Evolutionary conservation across 2,888 invertebrate species (phyloP), one percentile per base, ranked within the genome.

Genomic region (Campaea margaritaria): DNA sequence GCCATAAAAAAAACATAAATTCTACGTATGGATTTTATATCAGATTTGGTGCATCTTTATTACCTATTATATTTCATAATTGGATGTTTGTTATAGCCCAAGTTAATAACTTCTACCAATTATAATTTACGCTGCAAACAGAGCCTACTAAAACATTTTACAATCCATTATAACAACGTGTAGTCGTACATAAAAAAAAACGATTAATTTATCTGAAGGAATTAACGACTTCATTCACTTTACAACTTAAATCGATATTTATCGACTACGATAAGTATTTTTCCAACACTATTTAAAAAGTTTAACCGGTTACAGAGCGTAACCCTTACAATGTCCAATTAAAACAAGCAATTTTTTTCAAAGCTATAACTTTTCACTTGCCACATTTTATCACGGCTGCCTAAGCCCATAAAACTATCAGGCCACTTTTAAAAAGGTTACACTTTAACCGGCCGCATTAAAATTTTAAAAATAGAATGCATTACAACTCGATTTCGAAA

Each of bases 381-480:
- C 13, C 44, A 59, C 45, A 41, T 42, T 49, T 50, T 41, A 54
- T 41, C 53, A 10, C 34, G 43, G 36, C 16, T n/a, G 42, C 43
- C 5, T 34, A 39, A 39, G 13, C 21, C 39, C 53, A 49, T 58
- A 53, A 58, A 53, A 11, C 53, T 59, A 53, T 59, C 58, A 59
- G 11, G 14, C n/a, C 12, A 39, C 41, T 31, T 54, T 49, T 44
- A 47, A 58, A 59, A 59, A 53, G 49, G 45, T 50, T 59, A 45
- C 41, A 34, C 12, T 39, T 34, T n/a, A 49, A 49, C 38, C 4
- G 41, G 11, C 53, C 31, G 21, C 39, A 53, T 44, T 48, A 39
- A 13, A 49, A 45, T 43, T 49, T 59, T 53, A 49, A 45, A 54
- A 54, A 54, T 54, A 54, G 53, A 59, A 54, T 27, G 59, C 49